Conservation (phyloP, 2,888 invertebrate species). For the Acronicta alni region DNA sequence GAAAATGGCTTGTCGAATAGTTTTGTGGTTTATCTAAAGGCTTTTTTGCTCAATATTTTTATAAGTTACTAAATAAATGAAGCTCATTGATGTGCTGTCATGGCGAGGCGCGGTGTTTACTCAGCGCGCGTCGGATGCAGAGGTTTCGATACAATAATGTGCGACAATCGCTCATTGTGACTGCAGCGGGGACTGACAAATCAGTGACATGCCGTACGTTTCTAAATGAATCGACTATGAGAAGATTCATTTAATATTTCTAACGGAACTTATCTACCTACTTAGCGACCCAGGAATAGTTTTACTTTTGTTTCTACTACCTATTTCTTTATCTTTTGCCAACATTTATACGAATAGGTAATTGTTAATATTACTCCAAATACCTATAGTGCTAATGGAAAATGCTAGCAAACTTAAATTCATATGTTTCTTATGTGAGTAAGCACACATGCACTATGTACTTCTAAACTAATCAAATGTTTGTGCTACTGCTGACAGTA, state of each 20-base stretch:
- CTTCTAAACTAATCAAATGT: constrained; percentile 18
- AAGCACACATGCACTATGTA: background rate
- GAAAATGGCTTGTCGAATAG: constrained; percentile 46
- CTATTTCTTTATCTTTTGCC: background rate
- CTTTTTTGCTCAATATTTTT: constrained; percentile 74
- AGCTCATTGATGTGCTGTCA: constrained; percentile 83
- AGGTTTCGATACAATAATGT: constrained; percentile 64
- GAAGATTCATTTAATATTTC: constrained; percentile 29
- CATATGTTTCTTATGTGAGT: background rate
- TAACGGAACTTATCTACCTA: constrained; percentile 24
- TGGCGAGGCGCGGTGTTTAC: constrained; percentile 75
- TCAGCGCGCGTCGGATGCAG: constrained; percentile 66
- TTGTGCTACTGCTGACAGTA: constrained; percentile 35
- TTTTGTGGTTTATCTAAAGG: constrained; percentile 57
- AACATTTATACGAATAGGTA: background rate
- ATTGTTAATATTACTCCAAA: too few species aligned
- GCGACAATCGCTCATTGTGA: constrained; percentile 72
- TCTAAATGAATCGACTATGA: constrained; percentile 42
- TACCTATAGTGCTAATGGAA: too few species aligned
- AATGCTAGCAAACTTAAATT: too few species aligned
- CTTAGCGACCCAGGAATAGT: too few species aligned
- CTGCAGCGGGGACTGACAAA: constrained; percentile 66
- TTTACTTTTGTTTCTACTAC: too few species aligned
- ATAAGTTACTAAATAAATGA: constrained; percentile 87
- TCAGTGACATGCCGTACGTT: constrained; percentile 61